phyloP scores from a whole-genome alignment of 2,797 vertebrate genomes.

The Melanotaenia trifasciata region DNA sequence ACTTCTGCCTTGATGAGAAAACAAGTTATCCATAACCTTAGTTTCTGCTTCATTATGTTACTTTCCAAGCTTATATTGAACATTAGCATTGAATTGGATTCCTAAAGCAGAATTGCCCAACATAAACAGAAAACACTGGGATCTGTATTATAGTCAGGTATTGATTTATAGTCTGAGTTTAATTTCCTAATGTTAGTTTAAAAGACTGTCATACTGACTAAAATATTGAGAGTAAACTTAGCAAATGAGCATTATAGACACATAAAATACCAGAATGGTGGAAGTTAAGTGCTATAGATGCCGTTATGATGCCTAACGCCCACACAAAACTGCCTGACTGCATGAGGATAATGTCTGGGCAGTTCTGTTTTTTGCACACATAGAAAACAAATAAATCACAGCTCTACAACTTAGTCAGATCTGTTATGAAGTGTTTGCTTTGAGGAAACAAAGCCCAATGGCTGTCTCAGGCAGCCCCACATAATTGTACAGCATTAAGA shows the following conservation, averaged over 20 bases:
- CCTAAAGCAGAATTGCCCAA: neutral
- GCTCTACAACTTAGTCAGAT: conserved; percentile 24
- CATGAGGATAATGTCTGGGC: conserved; percentile 7
- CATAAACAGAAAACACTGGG: neutral
- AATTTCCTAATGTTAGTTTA: conserved; percentile 17
- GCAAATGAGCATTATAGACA: neutral
- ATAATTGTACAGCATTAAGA: conserved; percentile 26
- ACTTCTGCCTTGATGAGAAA: neutral
- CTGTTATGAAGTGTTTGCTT: conserved; percentile 30
- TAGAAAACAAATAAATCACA: conserved; percentile 24
- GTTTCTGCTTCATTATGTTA: neutral
- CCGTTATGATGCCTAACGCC: neutral
- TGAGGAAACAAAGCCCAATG: conserved; percentile 22
- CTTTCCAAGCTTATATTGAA: neutral
- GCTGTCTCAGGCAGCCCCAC: conserved; percentile 19
- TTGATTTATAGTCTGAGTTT: conserved; percentile 30
- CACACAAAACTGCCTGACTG: neutral
- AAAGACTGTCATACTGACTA: conserved; percentile 30
- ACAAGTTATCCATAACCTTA: neutral
- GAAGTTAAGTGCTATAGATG: neutral
- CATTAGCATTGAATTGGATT: neutral
- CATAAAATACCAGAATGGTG: neutral
- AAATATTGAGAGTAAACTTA: neutral
- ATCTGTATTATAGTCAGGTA: neutral
- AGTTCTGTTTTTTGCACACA: conserved; percentile 14